Evolutionary conservation across 2,797 vertebrate species (phyloP).

Genomic region (Eutrigla gurnardus): DNA sequence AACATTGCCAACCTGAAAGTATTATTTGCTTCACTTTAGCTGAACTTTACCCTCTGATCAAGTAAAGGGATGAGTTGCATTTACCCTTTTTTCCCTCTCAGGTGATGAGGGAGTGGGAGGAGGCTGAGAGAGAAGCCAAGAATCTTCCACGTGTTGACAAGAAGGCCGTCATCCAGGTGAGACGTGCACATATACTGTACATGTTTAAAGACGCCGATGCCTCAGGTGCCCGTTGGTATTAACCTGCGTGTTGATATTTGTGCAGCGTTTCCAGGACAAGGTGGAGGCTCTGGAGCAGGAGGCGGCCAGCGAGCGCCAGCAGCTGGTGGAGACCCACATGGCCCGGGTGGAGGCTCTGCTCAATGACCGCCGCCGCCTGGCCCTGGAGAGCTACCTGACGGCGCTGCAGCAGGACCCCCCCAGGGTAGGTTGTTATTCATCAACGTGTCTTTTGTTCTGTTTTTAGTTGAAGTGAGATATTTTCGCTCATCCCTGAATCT

Average conservation of each 20-base stretch:
- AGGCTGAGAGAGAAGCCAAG: slow-evolving; percentile 96
- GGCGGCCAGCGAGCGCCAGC: slow-evolving; percentile 94
- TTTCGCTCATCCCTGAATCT: slow-evolving; percentile 6
- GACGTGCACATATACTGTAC: not conserved
- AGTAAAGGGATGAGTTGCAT: not conserved
- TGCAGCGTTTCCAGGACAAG: slow-evolving; percentile 97
- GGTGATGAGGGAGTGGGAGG: slow-evolving; percentile 99
- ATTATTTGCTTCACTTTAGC: slow-evolving; percentile 2
- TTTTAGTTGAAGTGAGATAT: slow-evolving; percentile 21
- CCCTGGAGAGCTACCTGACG: slow-evolving; percentile 96
- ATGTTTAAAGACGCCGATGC: too few relatives aligned
- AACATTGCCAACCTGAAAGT: not conserved
- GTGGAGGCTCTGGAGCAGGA: slow-evolving; percentile 97
- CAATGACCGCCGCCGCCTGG: slow-evolving; percentile 94
- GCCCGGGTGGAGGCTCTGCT: slow-evolving; percentile 96
- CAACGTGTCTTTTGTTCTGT: not conserved
- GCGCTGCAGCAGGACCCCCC: slow-evolving; percentile 93
- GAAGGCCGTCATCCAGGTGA: slow-evolving; percentile 98
- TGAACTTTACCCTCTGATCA: not conserved
- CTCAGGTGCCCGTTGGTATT: not conserved
- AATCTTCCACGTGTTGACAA: slow-evolving; percentile 95
- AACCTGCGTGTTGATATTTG: not conserved
- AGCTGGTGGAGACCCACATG: slow-evolving; percentile 99
- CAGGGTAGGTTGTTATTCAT: slow-evolving; percentile 76
- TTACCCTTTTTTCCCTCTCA: slow-evolving; percentile 55